These are phyloP conservation scores for Buphagus erythrorhynchus DNA, from an alignment of 2,797 vertebrate species.

Conservation along the genomic window DNA sequence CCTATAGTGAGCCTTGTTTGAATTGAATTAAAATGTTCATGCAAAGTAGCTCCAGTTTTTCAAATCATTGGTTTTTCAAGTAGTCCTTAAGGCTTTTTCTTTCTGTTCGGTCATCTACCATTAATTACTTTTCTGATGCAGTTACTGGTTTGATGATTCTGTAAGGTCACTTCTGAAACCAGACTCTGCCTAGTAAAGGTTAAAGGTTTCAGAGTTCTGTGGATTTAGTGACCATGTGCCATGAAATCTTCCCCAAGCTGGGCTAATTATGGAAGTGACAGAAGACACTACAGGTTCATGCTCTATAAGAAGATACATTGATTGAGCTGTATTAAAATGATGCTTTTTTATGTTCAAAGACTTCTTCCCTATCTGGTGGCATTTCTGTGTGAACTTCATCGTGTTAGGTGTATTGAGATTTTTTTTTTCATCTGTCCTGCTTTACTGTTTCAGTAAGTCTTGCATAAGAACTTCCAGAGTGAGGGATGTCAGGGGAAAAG, in stretches of 20 bases:
- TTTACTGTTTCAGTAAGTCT: not conserved
- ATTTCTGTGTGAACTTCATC: not conserved
- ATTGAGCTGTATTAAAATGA: not conserved
- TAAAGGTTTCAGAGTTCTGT: slow-evolving; percentile 61
- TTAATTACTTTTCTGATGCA: not conserved
- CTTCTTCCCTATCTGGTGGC: not conserved
- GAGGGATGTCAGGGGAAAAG: not conserved
- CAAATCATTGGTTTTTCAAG: not conserved
- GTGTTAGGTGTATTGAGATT: not conserved
- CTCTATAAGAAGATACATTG: slow-evolving; percentile 18
- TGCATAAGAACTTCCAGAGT: not conserved
- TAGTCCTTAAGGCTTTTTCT: not conserved
- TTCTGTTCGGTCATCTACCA: not conserved
- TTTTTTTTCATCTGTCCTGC: not conserved
- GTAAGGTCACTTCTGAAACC: slow-evolving; percentile 86
- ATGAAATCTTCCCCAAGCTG: slow-evolving; percentile 5
- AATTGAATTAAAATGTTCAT: not conserved
- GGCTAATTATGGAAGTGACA: slow-evolving; percentile 63
- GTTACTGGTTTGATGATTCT: slow-evolving; percentile 56
- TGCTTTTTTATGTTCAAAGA: not conserved
- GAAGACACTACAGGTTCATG: slow-evolving; percentile 41
- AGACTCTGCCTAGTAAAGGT: slow-evolving; percentile 82
- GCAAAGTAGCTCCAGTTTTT: not conserved
- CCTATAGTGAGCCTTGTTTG: not conserved
- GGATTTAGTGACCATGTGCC: slow-evolving; percentile 5